Base-by-base conservation (phyloP, 2,113 vertebrate genomes). In the Nematolebias whitei region DNA sequence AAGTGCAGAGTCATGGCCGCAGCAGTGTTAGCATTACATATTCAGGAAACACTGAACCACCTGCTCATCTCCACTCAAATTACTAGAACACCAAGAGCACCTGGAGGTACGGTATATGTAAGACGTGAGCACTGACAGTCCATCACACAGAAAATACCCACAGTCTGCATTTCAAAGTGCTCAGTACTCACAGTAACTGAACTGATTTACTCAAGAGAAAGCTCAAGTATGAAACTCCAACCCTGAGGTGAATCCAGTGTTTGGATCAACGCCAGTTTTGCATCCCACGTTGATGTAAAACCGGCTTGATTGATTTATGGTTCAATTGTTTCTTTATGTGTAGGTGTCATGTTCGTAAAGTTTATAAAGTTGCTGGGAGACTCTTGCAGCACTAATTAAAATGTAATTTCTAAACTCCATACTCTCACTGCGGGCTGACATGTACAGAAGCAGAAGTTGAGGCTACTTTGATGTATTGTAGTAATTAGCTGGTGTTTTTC, bases 1-100 rank as follows among this genome's bases (percentile, higher is more conserved):
- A 92, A 87, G 24, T 69, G 79, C 65, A 77, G 71, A 72, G 84
- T 90, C 78, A 61, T 71, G 74, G 64, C 63, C 77, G 82, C 86
- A 90, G 80, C 83, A 58, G 64, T 60, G 75, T 74, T 76, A 66
- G 32, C 38, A n/a, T 78, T 77, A 53, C 64, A 78, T n/a, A 44
- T 15, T 35, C 48, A 86, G 68, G 65, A 72, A 80, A 78, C 70
- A 12, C 55, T 57, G 51, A 65, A 0, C n/a, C 24, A 19, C 51
- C 22, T 1, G 18, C 43, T 47, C 68, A 69, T 14, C 68, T 63
- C 44, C 41, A 35, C 24, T 47, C 44, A 62, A 52, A 62, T 19
- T 13, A 55, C 57, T 2, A 55, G 12, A 29, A 18, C 19, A 48
- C 48, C 5, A 13, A 45, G 19, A 47, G 24, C 53, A 54, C 48